Percentiles rank a stretch among this genome's conserved stretches.
Evolutionary conservation across 2,888 invertebrate genomes (phyloP).

Genomic region (Drosophila longiperda): DNA sequence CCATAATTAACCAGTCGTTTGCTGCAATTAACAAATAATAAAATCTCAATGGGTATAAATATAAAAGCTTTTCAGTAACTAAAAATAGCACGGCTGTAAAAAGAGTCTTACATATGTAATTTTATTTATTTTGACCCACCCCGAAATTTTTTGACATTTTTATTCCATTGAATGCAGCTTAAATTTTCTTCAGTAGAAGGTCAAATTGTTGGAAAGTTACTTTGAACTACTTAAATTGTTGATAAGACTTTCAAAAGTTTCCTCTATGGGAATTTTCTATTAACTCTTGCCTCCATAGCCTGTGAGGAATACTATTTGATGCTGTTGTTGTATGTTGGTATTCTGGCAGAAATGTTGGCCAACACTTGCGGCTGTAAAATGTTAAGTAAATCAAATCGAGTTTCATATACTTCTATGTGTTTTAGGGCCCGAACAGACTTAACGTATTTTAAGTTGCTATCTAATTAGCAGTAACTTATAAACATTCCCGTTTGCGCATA

Average conservation of each 20-base stretch:
- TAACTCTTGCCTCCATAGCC: not conserved
- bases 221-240: not conserved
- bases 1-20: conserved; percentile 2
- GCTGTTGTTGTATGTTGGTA: conserved; percentile 41
- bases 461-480: conserved; percentile 31
- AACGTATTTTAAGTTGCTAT: conserved; percentile 1
- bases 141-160: not conserved
- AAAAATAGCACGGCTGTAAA: not conserved
- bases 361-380: conserved; percentile 16
- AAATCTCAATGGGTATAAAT: conserved; percentile 11
- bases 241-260: not conserved
- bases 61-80: not conserved
- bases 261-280: not conserved
- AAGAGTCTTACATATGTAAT: not conserved
- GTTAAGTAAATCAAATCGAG: conserved; percentile 10
- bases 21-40: conserved; percentile 11
- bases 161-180: not conserved
- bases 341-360: conserved; percentile 37
- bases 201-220: not conserved
- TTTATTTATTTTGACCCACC: not conserved
- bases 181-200: not conserved
- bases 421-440: not conserved
- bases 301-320: not conserved
- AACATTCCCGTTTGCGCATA: conserved; percentile 8
- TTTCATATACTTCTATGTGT: not conserved